phyloP scores from a whole-genome alignment of 2,113 vertebrate genomes.

The Oxyura jamaicensis region DNA sequence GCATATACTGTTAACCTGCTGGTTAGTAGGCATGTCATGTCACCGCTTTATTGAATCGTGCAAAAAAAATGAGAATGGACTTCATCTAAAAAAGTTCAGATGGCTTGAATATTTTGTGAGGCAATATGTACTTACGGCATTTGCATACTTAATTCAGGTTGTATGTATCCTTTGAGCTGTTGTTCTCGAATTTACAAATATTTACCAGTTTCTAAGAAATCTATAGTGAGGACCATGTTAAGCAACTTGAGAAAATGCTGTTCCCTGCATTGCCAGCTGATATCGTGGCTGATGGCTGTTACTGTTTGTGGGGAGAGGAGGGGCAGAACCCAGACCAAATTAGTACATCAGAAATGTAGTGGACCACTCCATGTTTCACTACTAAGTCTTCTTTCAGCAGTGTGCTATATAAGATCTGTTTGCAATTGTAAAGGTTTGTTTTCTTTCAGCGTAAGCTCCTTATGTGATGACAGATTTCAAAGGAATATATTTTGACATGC shows the following conservation, averaged over 20 bases:
- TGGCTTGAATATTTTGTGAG: not conserved
- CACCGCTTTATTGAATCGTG: not conserved
- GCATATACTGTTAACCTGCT: not conserved
- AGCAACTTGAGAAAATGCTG: not conserved
- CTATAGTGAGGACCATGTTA: not conserved
- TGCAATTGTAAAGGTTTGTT: not conserved
- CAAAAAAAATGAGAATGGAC: not conserved
- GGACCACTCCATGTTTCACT: not conserved
- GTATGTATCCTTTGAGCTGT: not conserved
- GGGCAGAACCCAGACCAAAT: not conserved
- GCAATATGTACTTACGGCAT: not conserved
- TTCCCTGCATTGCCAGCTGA: not conserved
- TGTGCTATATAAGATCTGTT: not conserved
- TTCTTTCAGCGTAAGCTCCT: not conserved
- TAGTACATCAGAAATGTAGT: not conserved
- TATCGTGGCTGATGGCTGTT: not conserved
- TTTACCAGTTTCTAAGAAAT: not conserved
- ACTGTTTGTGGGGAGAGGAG: not conserved
- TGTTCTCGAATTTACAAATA: not conserved
- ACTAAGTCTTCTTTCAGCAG: not conserved
- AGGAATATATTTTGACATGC: not conserved
- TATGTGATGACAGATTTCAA: not conserved
- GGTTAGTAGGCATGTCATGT: not conserved
- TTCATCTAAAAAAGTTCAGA: not conserved
- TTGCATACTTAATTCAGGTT: not conserved